Conservation (phyloP, 2,888 invertebrate genomes). For the Celastrina argiolus region DNA sequence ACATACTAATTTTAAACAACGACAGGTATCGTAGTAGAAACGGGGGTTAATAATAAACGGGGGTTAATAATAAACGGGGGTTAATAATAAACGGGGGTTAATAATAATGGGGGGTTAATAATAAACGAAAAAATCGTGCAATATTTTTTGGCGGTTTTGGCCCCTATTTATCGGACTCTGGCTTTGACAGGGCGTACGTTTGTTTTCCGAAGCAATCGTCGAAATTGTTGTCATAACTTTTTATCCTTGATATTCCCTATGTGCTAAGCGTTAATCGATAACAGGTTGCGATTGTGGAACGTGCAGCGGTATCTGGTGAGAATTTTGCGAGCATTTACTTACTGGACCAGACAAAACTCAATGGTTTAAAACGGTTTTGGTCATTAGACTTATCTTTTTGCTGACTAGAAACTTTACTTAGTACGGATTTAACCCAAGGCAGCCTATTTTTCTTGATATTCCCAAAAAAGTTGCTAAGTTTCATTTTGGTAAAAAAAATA, state of each 20-base stretch:
- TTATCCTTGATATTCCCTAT: not conserved
- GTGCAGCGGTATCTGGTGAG: not conserved
- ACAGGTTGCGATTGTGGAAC: not conserved
- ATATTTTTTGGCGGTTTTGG: not conserved
- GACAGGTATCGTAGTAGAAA: too few relatives aligned
- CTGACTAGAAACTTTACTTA: too few relatives aligned
- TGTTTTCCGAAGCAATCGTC: not conserved
- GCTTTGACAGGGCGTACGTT: not conserved
- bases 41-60: too few relatives aligned
- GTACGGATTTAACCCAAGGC: too few relatives aligned
- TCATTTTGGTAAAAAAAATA: too few relatives aligned
- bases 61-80: too few relatives aligned
- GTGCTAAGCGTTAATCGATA: not conserved
- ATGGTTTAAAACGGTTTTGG: not conserved
- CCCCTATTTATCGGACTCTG: not conserved
- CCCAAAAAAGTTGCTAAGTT: too few relatives aligned
- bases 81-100: too few relatives aligned
- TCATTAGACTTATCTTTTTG: not conserved
- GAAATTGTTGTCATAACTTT: not conserved
- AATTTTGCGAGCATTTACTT: not conserved
- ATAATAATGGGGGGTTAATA: too few relatives aligned
- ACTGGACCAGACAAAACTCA: not conserved
- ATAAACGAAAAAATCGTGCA: not conserved
- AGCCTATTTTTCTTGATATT: too few relatives aligned
- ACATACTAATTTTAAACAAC: too few relatives aligned